phyloP scores from a whole-genome alignment of 2,113 vertebrate species.

The Melanocharis versteri region DNA sequence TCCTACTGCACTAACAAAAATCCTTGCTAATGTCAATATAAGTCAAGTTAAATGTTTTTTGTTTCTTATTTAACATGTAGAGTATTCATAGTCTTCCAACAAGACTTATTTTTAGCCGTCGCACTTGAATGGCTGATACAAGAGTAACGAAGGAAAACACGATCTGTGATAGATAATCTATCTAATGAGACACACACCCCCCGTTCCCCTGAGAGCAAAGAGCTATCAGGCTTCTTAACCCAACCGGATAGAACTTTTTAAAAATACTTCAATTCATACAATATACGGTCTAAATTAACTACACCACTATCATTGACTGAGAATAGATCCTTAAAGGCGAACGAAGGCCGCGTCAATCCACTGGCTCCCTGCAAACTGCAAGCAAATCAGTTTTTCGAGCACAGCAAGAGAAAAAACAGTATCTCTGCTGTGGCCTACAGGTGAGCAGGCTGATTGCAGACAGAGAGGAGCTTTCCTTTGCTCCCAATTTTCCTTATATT shows the following conservation, averaged over 20 bases:
- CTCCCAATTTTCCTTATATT: background rate
- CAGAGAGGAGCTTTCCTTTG: background rate
- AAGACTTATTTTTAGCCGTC: background rate
- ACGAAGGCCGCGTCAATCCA: rapidly evolving
- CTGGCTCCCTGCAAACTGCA: background rate
- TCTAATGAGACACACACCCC: background rate
- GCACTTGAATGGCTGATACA: background rate
- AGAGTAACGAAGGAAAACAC: background rate
- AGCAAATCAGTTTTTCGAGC: background rate
- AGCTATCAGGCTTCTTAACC: background rate
- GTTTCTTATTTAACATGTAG: background rate
- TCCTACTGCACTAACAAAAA: background rate
- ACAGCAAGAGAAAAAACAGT: background rate
- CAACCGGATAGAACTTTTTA: background rate
- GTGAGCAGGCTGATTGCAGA: background rate
- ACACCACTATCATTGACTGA: background rate
- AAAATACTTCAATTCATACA: background rate
- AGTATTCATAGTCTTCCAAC: background rate
- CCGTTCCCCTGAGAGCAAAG: background rate
- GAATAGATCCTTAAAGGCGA: background rate
- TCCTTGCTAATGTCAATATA: background rate
- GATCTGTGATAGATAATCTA: background rate
- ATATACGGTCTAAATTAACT: background rate
- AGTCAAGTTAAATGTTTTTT: background rate
- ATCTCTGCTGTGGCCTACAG: background rate